These are phyloP conservation scores for Platycheirus albimanus DNA, from an alignment of 2,888 invertebrate genomes.

Conservation along the genomic window DNA sequence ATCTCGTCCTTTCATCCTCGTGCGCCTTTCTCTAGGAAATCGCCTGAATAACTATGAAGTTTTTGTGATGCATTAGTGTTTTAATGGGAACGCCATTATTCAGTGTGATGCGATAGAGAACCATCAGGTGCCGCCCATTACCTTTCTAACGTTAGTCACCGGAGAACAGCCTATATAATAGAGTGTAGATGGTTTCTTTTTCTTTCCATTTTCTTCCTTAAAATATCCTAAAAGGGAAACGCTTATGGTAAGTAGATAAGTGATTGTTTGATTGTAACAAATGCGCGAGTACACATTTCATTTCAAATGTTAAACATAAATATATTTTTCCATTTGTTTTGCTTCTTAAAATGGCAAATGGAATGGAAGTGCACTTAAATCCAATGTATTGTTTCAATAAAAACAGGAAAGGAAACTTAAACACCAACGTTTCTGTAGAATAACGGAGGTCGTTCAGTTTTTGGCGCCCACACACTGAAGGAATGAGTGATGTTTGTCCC, in stretches of 20 bases:
- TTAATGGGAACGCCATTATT: constrained; percentile 69
- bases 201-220: background rate
- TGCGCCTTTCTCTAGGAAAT: constrained; percentile 21
- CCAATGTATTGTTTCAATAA: constrained; percentile 42
- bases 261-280: constrained; percentile 59
- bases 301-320: constrained; percentile 53
- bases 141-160: constrained; percentile 35
- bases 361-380: constrained; percentile 62
- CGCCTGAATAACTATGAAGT: constrained; percentile 44
- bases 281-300: constrained; percentile 56
- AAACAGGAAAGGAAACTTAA: constrained; percentile 25
- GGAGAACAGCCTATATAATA: background rate
- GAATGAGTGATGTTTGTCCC: constrained; percentile 46
- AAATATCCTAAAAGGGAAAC: constrained; percentile 22
- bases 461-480: constrained; percentile 24
- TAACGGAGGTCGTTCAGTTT: constrained; percentile 17
- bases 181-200: background rate
- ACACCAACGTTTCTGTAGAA: background rate
- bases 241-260: constrained; percentile 16
- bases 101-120: constrained; percentile 26
- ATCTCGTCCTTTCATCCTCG: background rate
- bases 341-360: constrained; percentile 55
- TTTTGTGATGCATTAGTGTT: constrained; percentile 61
- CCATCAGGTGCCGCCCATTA: constrained; percentile 54
- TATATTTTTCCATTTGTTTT: too few species aligned